Conservation (phyloP, 2,888 invertebrate species). For the Entomobrya proxima region DNA sequence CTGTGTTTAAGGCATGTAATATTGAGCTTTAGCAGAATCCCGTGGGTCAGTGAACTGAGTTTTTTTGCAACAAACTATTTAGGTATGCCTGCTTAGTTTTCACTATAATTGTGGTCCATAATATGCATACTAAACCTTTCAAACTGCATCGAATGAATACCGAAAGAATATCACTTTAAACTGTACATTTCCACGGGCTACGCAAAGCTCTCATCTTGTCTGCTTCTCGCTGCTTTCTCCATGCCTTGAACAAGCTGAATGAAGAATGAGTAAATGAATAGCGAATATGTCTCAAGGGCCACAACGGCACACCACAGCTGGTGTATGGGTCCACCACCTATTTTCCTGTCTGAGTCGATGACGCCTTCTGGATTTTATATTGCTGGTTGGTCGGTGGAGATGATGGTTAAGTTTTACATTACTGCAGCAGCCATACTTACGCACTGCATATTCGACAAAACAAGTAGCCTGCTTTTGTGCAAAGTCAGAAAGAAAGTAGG, state of each 20-base stretch:
- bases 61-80: neutral
- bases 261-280: slow-evolving; percentile 63
- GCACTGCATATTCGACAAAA: neutral
- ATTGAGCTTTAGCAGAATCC: slow-evolving; percentile 23
- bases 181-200: neutral
- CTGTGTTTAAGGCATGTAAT: neutral
- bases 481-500: neutral
- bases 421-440: neutral
- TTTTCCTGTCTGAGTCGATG: slow-evolving; percentile 2
- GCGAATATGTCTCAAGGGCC: slow-evolving; percentile 61
- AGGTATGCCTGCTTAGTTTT: neutral
- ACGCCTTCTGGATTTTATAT: slow-evolving; percentile 6
- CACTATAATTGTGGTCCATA: neutral
- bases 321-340: slow-evolving; percentile 38
- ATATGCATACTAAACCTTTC: neutral
- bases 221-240: neutral
- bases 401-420: neutral
- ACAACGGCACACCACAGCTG: slow-evolving; percentile 46
- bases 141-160: neutral
- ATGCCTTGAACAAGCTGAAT: slow-evolving; percentile 35
- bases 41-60: slow-evolving; percentile 55
- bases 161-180: slow-evolving; percentile 51
- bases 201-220: neutral
- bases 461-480: neutral
- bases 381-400: neutral